Base-by-base conservation (phyloP, 2,888 invertebrate species). In the Boloria selene region DNA sequence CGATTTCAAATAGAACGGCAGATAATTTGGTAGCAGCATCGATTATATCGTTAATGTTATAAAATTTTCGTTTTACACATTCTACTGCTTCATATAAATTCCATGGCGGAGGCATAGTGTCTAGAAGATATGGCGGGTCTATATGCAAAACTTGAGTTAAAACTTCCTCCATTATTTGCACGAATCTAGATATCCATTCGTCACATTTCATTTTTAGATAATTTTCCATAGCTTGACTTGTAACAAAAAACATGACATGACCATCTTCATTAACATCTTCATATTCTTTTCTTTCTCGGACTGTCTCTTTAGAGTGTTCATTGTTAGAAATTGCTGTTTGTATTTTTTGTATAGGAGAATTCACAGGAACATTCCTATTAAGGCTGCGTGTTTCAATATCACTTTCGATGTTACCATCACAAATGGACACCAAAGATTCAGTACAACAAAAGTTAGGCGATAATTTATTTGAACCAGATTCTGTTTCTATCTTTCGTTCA, bases 161-260 rank as follows among this genome's bases (percentile, higher is more conserved):
- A 10, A 79, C 84, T 65, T 90, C 88, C 73, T 90, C 90, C 88
- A 92, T 90, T 77, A 88, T 86, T 75, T 90, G 88, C 16, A 82
- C 74, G 70, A 87, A 90, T 64, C 87, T 81, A 42, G 85, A 85
- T 7, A 89, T 75, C 87, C 87, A 91, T 73, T 90, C 89, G 47
- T 90, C 88, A 47, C 77, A 75, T 70, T 84, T 81, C 50, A 72
- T 75, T 72, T 55, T 78, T 45, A 91, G 79, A 73, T 76, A 75
- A 5, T 87, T 80, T 55, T 83, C 80, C 85, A 88, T 87, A 22
- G 38, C 68, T 45, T 74, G 68, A 67, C 75, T 76, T 7, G 77
- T 80, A 10, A 90, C 73, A 75, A 80, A 76, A 73, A 83, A 87
- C 83, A 85, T 82, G 10, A 77, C 77, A 69, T 76, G 75, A 69